phyloP scores from a whole-genome alignment of 2,113 vertebrate species.

The Microtus pennsylvanicus region DNA sequence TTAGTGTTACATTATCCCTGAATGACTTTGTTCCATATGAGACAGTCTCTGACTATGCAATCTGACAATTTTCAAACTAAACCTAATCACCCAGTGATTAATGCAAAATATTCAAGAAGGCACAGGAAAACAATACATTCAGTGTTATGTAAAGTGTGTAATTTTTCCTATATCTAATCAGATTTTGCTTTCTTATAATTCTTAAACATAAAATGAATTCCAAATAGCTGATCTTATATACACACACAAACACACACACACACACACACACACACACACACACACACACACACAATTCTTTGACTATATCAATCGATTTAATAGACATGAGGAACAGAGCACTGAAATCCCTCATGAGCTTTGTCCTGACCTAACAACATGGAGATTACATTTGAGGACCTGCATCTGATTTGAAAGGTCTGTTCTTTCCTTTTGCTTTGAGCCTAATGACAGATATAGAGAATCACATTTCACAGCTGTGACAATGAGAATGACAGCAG shows the following conservation, averaged over 20 bases:
- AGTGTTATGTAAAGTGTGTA: background rate
- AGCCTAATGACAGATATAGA: slow-evolving; percentile 51
- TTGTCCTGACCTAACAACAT: slow-evolving; percentile 27
- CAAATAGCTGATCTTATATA: background rate
- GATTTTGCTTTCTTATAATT: background rate
- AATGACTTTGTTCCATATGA: background rate
- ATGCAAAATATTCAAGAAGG: background rate
- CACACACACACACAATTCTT: background rate
- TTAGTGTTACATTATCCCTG: background rate
- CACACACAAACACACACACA: background rate
- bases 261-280: background rate
- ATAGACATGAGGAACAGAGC: background rate
- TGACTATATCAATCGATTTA: background rate
- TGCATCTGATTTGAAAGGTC: slow-evolving; percentile 50
- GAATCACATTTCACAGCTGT: slow-evolving; percentile 52
- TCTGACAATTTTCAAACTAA: background rate
- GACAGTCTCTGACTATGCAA: background rate
- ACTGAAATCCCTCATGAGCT: slow-evolving; percentile 41
- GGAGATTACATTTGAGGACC: slow-evolving; percentile 5
- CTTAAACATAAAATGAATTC: background rate
- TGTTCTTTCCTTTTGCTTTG: slow-evolving; percentile 1
- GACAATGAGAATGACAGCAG: slow-evolving; percentile 51
- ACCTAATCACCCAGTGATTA: background rate
- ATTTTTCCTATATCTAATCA: background rate
- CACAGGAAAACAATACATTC: background rate